phyloP scores from a whole-genome alignment of 2,888 invertebrate genomes.

The Cistogaster globosa region DNA sequence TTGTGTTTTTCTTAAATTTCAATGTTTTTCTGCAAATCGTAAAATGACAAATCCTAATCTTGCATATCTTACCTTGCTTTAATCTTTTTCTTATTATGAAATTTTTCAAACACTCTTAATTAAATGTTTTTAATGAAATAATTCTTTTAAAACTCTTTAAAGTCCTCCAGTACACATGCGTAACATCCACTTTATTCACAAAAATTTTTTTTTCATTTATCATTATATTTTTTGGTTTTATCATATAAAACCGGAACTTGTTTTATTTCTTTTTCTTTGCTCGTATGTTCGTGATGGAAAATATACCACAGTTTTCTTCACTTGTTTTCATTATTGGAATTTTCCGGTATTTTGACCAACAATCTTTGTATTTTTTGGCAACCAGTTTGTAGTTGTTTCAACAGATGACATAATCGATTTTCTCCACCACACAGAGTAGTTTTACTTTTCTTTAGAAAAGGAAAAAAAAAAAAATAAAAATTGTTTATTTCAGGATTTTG shows the following conservation, averaged over 20 bases:
- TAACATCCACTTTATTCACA: constrained; percentile 33
- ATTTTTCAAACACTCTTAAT: neutral
- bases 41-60: no score
- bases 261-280: neutral
- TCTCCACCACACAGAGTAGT: constrained; percentile 39
- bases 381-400: constrained; percentile 75
- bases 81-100: no score
- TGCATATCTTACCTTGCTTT: no score
- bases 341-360: constrained; percentile 59
- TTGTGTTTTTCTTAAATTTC: no score
- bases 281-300: constrained; percentile 61
- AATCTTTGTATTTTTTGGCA: constrained; percentile 56
- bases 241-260: constrained; percentile 57
- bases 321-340: constrained; percentile 36
- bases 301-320: constrained; percentile 57
- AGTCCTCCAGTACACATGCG: constrained; percentile 49
- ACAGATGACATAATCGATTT: constrained; percentile 67
- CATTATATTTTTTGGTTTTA: constrained; percentile 13
- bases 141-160: constrained; percentile 39
- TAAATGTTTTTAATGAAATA: neutral
- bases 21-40: no score
- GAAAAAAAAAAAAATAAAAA: neutral
- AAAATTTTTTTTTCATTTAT: constrained; percentile 15
- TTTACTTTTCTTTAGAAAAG: constrained; percentile 10
- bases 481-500: constrained; percentile 14